Evolutionary conservation across 2,797 vertebrate genomes (phyloP), one percentile per base, ranked within the genome.

Genomic region (Brachyalestes nurse): DNA sequence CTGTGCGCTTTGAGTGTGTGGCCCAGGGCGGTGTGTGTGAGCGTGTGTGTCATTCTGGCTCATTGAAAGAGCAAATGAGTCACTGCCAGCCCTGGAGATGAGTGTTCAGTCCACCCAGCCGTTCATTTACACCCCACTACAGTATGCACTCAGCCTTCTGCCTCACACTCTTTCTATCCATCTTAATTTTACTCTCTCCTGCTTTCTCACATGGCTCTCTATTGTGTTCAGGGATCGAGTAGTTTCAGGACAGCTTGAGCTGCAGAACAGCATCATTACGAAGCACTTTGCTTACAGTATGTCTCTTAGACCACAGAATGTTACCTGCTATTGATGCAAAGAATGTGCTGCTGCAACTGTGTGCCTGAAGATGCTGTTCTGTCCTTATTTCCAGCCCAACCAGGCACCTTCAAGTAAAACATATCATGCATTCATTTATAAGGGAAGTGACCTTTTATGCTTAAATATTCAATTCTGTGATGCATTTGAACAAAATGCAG

Each of bases 41-140:
- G 78, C 69, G 12, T 64, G 71, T 86, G 82, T 87, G 83, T 85
- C 86, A 86, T 83, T 77, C 72, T 65, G 51, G 51, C 75, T 74
- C 60, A 66, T 28, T 85, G 72, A 86, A 86, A 87, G 74, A 78
- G 55, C 9, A 38, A 75, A 75, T 89, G 85, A 89, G 75, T 89
- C 88, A 89, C 77, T 73, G 51, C 78, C 81, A 83, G 81, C 77
- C 78, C 70, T 72, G 49, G 75, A 71, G 81, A 77, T 83, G 77
- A 86, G 79, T 83, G 67, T 70, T 80, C 81, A 65, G 19, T 74
- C 34, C 70, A 80, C 58, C 47, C 72, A 78, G 75, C 74, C 16
- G 12, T 64, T 84, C 47, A 49, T 78, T 83, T 84, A 83, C 62
- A 73, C 77, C 42, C 64, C 42, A 69, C 47, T 61, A n/a, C 47